phyloP scores from a whole-genome alignment of 2,888 invertebrate genomes.

The Trissolcus brochymenae region DNA sequence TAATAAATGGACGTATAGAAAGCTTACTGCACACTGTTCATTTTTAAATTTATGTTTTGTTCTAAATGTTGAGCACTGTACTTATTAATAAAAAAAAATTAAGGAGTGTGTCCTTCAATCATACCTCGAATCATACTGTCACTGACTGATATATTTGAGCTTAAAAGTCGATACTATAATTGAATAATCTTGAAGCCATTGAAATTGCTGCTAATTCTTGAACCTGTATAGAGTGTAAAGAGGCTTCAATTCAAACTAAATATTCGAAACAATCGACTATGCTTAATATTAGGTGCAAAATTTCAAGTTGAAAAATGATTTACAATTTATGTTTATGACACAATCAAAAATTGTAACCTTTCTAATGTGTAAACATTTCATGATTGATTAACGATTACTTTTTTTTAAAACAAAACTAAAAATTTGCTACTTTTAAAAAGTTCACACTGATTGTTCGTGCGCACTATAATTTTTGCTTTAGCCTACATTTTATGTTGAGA shows the following conservation, averaged over 20 bases:
- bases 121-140: constrained; percentile 28
- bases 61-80: too few species aligned
- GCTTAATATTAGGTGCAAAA: background rate
- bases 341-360: too few species aligned
- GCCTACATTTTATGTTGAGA: constrained; percentile 60
- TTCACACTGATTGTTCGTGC: constrained; percentile 22
- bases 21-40: too few species aligned
- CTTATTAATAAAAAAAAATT: background rate
- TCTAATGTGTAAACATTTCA: background rate
- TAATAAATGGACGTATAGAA: too few species aligned
- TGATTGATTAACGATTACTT: too few species aligned
- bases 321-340: background rate
- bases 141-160: constrained; percentile 18
- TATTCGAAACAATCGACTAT: background rate
- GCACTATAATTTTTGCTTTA: constrained; percentile 42
- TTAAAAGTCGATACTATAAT: constrained; percentile 68
- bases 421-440: too few species aligned
- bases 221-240: constrained; percentile 38
- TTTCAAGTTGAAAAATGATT: background rate
- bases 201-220: constrained; percentile 63
- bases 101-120: constrained; percentile 17
- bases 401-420: too few species aligned
- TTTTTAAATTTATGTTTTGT: too few species aligned
- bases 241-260: constrained; percentile 23
- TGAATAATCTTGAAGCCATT: constrained; percentile 72